Base-by-base conservation (phyloP, 2,797 vertebrate species). In the Eleutherodactylus coqui region DNA sequence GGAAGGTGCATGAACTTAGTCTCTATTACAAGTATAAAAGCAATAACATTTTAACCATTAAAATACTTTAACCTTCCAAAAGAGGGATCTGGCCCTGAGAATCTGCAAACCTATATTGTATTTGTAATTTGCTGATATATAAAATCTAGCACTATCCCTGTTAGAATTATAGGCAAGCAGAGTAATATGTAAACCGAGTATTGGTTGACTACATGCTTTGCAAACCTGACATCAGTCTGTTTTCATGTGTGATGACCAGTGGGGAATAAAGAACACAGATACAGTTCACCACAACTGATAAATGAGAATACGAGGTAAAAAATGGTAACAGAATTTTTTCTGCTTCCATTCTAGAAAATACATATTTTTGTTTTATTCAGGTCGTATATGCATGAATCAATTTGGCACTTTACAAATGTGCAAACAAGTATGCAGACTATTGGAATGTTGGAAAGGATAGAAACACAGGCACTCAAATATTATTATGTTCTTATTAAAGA, bases 11-110 rank as follows among this genome's bases (percentile, higher is more conserved):
- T 93, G 91, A 94, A 95, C 95, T 96, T 95, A 95, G 94, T 96
- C 96, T 96, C 94, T 95, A 95, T 94, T 94, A 95, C 94, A 92
- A 90, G 93, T 93, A 94, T 94, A 95, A 96, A 96, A 95, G 91
- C 90, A 93, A 92, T 92, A 91, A 92, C 92, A 92, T 92, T 94
- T 93, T 93, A 93, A 93, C 93, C 92, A 88, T 89, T 90, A 91
- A 90, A 72, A 60, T 92, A 89, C 91, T 89, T 70, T 70, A 70
- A 70, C 67, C 67, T 70, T n/a, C 88, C 82, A 72, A 82, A 27
- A 69, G 62, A 32, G 41, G 73, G 13, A 73, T 79, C 53, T 75
- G 10, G 45, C 58, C 67, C 41, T 58, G 72, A 79, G 24, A 72
- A 38, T 58, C 78, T 78, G 29, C 7, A 73, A 16, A 49, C 9